Percentiles rank a stretch among this genome's conserved stretches.
Evolutionary conservation across 2,888 invertebrate genomes (phyloP).

Genomic region (Hydropsyche betteni): DNA sequence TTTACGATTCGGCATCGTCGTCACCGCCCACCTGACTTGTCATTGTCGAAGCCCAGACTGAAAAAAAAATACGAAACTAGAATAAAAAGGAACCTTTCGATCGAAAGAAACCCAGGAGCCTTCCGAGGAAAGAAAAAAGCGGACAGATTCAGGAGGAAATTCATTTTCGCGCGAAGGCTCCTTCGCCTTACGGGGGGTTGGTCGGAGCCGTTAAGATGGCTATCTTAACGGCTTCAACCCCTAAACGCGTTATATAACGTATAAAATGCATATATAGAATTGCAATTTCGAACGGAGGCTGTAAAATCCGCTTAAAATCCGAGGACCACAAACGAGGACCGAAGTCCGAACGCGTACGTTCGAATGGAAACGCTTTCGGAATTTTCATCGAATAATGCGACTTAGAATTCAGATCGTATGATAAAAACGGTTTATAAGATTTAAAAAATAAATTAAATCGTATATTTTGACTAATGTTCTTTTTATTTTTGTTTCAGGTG

Average conservation of each 20-base stretch:
- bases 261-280: no score
- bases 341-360: conserved; percentile 7
- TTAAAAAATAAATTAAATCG: neutral
- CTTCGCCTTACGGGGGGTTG: neutral
- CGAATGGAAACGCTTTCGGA: no score
- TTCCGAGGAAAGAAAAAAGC: conserved; percentile 24
- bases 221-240: conserved; percentile 48
- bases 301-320: conserved; percentile 36
- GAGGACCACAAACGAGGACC: neutral
- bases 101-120: no score
- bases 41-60: no score
- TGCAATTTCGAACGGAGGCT: conserved; percentile 34
- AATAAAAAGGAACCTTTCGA: no score
- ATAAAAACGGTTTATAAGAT: no score
- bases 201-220: conserved; percentile 49
- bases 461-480: neutral
- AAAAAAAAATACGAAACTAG: no score
- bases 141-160: conserved; percentile 44
- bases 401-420: no score
- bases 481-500: conserved; percentile 34
- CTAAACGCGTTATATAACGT: no score
- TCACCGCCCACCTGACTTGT: no score
- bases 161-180: conserved; percentile 45
- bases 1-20: no score
- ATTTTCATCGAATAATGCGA: no score